phyloP scores from a whole-genome alignment of 2,888 invertebrate genomes.

The Chydorus sphaericus region DNA sequence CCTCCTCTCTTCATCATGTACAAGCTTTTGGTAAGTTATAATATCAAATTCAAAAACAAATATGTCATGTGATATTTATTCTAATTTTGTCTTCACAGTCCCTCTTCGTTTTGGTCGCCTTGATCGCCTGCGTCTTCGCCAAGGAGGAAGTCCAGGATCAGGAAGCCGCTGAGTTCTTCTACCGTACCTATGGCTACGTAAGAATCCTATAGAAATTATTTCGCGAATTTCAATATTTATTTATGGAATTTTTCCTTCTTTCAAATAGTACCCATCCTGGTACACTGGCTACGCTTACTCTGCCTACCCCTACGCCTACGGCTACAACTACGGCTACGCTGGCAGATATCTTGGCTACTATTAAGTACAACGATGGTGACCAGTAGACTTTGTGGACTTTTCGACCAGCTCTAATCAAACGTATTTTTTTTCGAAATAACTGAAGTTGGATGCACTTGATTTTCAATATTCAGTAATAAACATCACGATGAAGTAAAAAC shows the following conservation, averaged over 20 bases:
- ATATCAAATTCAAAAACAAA: not conserved
- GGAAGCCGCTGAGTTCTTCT: not conserved
- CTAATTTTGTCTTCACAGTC: not conserved
- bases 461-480: too few species aligned
- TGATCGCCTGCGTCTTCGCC: not conserved
- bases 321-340: not conserved
- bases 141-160: not conserved
- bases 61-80: not conserved
- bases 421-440: too few species aligned
- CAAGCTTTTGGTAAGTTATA: not conserved
- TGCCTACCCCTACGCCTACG: not conserved
- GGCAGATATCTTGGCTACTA: not conserved
- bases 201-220: too few species aligned
- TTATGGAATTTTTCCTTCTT: too few species aligned
- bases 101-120: slow-evolving; percentile 1
- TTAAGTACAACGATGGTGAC: not conserved
- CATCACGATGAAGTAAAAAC: too few species aligned
- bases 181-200: not conserved
- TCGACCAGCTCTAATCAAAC: not conserved
- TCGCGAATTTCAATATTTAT: too few species aligned
- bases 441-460: too few species aligned
- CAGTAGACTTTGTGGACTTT: not conserved
- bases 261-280: not conserved
- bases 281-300: not conserved
- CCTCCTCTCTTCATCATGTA: too few species aligned